Base-by-base conservation (phyloP, 1,140 invertebrate species). In the Philopotamus ludificatus region DNA sequence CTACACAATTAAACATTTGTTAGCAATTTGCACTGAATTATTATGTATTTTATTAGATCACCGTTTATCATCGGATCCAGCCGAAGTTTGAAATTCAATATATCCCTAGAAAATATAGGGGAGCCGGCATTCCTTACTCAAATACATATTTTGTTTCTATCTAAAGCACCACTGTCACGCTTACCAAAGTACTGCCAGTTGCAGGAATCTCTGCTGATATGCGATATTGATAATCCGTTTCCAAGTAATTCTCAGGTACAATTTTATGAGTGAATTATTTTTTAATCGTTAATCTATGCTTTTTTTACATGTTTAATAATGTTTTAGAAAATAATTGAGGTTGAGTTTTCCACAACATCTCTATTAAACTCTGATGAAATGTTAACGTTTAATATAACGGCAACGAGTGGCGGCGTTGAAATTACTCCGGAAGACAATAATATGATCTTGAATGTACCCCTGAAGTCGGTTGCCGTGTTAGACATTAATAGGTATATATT, bases 81-180 rank as follows among this genome's bases (percentile, higher is more conserved):
- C 15, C 10, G 42, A 39, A 65, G 23, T 21, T 26, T 70, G 4
- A 15, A 9, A 23, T 18, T 70, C 2, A 67, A 70, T 50, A 62
- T 70, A 39, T 34, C 53, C 3, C 18, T 70, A 8, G 57, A 57
- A 57, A 70, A 70, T 45, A 15, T 51, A 1, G 68, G 68, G 2
- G 68, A 70, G 18, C 68, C 68, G 1, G 68, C 68, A 44, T 70
- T 64, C 47, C 22, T 70, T 12, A 10, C 68, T n/a, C 22, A 59
- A 20, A 59, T 45, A 0, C 34, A 65, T 23, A 16, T 70, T 22
- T 61, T 39, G 15, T 42, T 45, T 4, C 42, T 55, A 1, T 1
- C 15, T 22, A 18, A 41, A 15, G 34, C 44, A 4, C 68, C 65
- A 21, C 10, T 70, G 44, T 26, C 63, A 23, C 21, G 65, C 16